A percentile compares a stretch with the other conserved stretches of the same genome.
phyloP scores from a whole-genome alignment of 2,797 vertebrate species.

The Mergus octosetaceus region DNA sequence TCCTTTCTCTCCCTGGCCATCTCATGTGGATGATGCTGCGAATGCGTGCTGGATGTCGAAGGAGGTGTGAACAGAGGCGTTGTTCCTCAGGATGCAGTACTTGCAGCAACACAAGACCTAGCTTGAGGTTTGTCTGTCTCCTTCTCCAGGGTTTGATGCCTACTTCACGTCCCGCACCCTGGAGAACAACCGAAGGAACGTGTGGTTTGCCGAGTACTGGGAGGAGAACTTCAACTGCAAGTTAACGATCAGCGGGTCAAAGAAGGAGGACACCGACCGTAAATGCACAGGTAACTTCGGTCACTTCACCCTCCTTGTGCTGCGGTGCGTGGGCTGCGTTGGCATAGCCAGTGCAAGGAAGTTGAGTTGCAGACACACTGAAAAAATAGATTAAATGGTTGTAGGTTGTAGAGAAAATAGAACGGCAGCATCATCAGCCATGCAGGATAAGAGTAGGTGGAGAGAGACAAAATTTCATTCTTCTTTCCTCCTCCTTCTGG shows the following conservation, averaged over 20 bases:
- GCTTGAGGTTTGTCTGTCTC: not conserved
- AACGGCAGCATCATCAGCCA: not conserved
- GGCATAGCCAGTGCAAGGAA: not conserved
- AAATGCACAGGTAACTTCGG: constrained; percentile 90
- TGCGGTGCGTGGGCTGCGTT: not conserved
- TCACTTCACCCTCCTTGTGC: not conserved
- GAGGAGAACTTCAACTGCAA: constrained; percentile 97
- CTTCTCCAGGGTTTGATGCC: constrained; percentile 87
- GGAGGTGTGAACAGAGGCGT: fast-evolving
- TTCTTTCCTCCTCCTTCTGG: constrained; percentile 1
- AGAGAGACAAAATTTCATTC: not conserved
- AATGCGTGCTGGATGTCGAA: not conserved
- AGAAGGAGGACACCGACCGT: constrained; percentile 89
- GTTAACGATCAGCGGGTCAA: constrained; percentile 89
- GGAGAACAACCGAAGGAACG: constrained; percentile 94
- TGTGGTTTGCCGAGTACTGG: constrained; percentile 97
- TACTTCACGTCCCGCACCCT: constrained; percentile 91
- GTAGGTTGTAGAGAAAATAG: constrained; percentile 34
- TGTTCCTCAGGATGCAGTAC: not conserved
- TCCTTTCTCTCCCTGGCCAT: fast-evolving
- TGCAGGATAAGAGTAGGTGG: not conserved
- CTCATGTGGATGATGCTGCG: fast-evolving
- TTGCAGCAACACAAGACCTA: fast-evolving
- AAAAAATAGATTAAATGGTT: constrained; percentile 53
- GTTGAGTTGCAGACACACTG: constrained; percentile 39